Percentiles rank a stretch among this genome's conserved stretches.
These are phyloP conservation scores for Serranus cabrilla DNA, from an alignment of 2,797 vertebrate species.

Conservation along the genomic window DNA sequence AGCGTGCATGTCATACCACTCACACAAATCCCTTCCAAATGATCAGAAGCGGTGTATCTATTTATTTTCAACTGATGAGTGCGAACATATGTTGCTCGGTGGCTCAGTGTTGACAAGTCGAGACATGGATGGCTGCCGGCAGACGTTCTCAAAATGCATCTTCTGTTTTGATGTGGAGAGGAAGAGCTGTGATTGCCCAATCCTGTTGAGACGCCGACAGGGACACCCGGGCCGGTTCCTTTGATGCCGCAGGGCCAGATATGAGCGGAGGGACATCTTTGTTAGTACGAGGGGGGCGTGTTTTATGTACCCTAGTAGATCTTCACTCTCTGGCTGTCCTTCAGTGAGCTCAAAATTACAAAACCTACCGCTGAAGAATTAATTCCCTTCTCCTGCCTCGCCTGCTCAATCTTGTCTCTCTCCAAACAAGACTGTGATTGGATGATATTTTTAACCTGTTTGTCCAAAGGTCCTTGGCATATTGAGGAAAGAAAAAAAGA, in stretches of 20 bases:
- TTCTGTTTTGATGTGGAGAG: conserved; percentile 68
- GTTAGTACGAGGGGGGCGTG: conserved; percentile 46
- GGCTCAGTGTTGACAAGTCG: conserved; percentile 69
- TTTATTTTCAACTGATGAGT: conserved; percentile 74
- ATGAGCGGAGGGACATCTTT: conserved; percentile 22
- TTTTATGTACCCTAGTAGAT: conserved; percentile 48
- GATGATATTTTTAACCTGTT: conserved; percentile 78
- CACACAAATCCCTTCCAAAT: conserved; percentile 24
- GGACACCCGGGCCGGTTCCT: conserved; percentile 17
- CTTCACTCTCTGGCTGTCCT: conserved; percentile 62
- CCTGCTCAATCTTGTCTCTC: conserved; percentile 60
- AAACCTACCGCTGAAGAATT: conserved; percentile 48
- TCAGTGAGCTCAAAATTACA: conserved; percentile 48
- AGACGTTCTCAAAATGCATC: conserved; percentile 33
- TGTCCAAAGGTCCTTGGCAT: conserved; percentile 81
- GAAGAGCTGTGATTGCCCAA: conserved; percentile 46
- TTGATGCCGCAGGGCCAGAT: conserved; percentile 38
- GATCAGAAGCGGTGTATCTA: conserved; percentile 46
- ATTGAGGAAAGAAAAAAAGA: conserved; percentile 66
- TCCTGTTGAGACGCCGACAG: conserved; percentile 43
- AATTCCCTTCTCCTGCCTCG: conserved; percentile 8
- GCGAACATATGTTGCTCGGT: conserved; percentile 64
- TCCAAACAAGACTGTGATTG: conserved; percentile 66
- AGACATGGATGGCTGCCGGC: conserved; percentile 41
- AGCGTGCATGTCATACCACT: conserved; percentile 46